Conservation (phyloP, 1,140 invertebrate species). For the Stegodyphus dumicola region DNA sequence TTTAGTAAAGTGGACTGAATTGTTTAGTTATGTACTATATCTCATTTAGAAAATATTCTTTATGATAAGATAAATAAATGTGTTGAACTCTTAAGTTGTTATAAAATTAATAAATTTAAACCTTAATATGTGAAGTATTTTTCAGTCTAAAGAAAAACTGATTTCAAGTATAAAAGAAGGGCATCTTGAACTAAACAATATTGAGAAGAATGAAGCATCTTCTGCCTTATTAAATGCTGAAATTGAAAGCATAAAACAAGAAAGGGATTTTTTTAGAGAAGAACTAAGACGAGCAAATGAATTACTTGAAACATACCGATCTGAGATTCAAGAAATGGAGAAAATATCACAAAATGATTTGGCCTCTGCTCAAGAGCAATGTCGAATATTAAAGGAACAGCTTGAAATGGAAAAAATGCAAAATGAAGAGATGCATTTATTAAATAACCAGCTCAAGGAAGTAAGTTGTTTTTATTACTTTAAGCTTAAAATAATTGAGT, state of each 20-base stretch:
- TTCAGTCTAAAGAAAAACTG: slow-evolving; percentile 80
- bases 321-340: slow-evolving; percentile 73
- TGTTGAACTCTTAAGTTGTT: too few species aligned
- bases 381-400: slow-evolving; percentile 72
- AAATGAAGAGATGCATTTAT: slow-evolving; percentile 74
- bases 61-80: too few species aligned
- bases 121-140: not conserved
- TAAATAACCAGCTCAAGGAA: slow-evolving; percentile 71
- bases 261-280: slow-evolving; percentile 74
- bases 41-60: too few species aligned
- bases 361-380: slow-evolving; percentile 66
- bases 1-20: too few species aligned
- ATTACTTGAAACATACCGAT: slow-evolving; percentile 71
- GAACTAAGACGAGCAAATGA: slow-evolving; percentile 73
- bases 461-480: slow-evolving; percentile 59
- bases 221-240: slow-evolving; percentile 62
- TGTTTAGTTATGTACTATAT: too few species aligned
- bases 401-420: slow-evolving; percentile 72
- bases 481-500: too few species aligned
- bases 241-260: slow-evolving; percentile 72
- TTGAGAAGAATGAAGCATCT: slow-evolving; percentile 68
- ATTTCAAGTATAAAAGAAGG: slow-evolving; percentile 76
- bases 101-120: too few species aligned
- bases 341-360: slow-evolving; percentile 65
- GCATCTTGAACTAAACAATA: slow-evolving; percentile 67